These are phyloP conservation scores for Heliconius eleuchia DNA, from an alignment of 1,140 invertebrate species.

Conservation along the genomic window DNA sequence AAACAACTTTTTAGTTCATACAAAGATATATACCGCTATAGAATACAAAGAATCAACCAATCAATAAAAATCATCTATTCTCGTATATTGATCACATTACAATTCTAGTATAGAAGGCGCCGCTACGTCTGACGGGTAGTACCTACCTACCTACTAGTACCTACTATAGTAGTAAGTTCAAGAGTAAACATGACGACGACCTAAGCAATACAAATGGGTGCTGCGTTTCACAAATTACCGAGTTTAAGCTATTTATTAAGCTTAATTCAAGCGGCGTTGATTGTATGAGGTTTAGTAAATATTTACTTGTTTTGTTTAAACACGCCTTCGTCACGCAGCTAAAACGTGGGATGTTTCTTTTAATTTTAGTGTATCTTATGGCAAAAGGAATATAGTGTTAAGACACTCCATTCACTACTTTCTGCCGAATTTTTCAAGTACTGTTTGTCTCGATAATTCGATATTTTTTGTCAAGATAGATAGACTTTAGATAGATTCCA, in stretches of 20 bases:
- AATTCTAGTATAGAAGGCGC: slow-evolving; percentile 3
- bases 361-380: too few species aligned
- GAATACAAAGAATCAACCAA: background rate
- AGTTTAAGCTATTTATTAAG: slow-evolving; percentile 2
- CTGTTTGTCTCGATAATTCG: too few species aligned
- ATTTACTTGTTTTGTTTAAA: background rate
- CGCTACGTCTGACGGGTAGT: background rate
- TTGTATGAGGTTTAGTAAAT: background rate
- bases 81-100: background rate
- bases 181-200: slow-evolving; percentile 16
- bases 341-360: background rate
- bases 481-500: too few species aligned
- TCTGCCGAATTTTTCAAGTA: too few species aligned
- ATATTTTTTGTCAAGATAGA: too few species aligned
- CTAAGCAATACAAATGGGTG: slow-evolving; percentile 7
- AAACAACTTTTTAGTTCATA: background rate
- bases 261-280: background rate
- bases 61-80: background rate
- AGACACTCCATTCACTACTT: too few species aligned
- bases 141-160: background rate
- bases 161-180: background rate
- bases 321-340: background rate
- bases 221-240: slow-evolving; percentile 10
- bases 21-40: background rate
- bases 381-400: too few species aligned